Evolutionary conservation across 2,797 vertebrate genomes (phyloP), one percentile per base, ranked within the genome.

Genomic region (Acestrorhynchus altus): DNA sequence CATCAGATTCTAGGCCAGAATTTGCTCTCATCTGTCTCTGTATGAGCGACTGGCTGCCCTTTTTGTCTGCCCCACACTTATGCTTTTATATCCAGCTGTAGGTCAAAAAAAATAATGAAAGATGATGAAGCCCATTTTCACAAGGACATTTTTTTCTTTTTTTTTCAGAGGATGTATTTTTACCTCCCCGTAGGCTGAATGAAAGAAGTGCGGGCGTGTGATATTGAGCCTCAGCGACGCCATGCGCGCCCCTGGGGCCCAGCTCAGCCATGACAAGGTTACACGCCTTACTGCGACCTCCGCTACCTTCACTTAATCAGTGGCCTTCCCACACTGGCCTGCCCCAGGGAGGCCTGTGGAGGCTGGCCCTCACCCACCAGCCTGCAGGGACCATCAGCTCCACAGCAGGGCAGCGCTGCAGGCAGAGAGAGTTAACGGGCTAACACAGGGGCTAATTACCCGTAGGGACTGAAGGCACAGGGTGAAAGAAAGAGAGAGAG

Each of bases 231-330:
- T 80, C 82, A 84, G 85, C 85, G 86, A 92, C 89, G 91, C 90
- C 87, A 85, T 78, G 69, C 74, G 77, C 81, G 79, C 84, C 91
- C 86, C 88, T 11, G 16, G 90, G 88, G 92, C 78, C 86, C 82
- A 84, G 80, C 90, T 91, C 87, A 85, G 85, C 84, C 83, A 92
- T 94, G 93, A 94, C 93, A 93, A 95, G 94, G 93, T 94, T 91
- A 92, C 88, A 79, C 79, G 87, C 90, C 91, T 92, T 91, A 91
- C 88, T 89, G 87, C 88, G 89, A 92, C 92, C 92, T 92, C 88
- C 90, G 89, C 85, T 91, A 86, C 87, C 88, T 83, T 79, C 89
- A 92, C 88, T 94, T 93, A 93, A 94, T 95, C 94, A 94, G 80
- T 82, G 87, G 85, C 89, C 88, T 85, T 66, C 42, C 35, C 79